Evolutionary conservation across 2,888 invertebrate species (phyloP).

Genomic region (Dasysyrphus tricinctus): DNA sequence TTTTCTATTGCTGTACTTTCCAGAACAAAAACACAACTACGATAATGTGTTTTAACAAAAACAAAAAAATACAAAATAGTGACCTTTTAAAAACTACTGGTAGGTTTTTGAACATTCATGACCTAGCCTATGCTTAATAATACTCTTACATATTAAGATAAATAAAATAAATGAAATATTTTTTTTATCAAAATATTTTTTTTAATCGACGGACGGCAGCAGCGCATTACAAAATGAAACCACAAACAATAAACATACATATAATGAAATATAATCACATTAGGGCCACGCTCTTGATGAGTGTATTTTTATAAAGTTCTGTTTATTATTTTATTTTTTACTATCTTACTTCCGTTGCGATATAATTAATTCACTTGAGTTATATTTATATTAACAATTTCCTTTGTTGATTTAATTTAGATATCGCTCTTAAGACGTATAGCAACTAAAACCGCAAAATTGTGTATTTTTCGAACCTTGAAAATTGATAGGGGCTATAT

Average conservation of each 20-base stretch:
- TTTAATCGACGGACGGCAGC: not conserved
- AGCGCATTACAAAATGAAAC: not conserved
- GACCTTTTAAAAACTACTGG: too few relatives aligned
- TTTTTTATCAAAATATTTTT: not conserved
- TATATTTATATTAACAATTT: constrained; percentile 24
- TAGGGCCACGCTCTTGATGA: constrained; percentile 29
- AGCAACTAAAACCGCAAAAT: constrained; percentile 57
- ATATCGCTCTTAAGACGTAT: constrained; percentile 40
- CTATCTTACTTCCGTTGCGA: constrained; percentile 67
- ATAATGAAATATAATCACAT: constrained; percentile 45
- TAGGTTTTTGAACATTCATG: not conserved
- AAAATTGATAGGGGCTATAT: constrained; percentile 44
- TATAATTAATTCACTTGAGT: constrained; percentile 27
- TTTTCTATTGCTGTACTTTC: too few relatives aligned
- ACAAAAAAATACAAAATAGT: too few relatives aligned
- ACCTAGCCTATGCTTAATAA: not conserved
- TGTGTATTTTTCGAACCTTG: constrained; percentile 40
- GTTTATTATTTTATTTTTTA: constrained; percentile 41
- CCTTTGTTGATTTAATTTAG: constrained; percentile 36
- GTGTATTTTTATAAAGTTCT: not conserved
- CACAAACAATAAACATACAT: not conserved
- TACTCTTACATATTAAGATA: not conserved
- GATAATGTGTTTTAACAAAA: too few relatives aligned
- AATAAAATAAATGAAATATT: not conserved
- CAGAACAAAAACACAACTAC: too few relatives aligned